phyloP scores from a whole-genome alignment of 1,140 invertebrate genomes.

The Monomorium pharaonis region DNA sequence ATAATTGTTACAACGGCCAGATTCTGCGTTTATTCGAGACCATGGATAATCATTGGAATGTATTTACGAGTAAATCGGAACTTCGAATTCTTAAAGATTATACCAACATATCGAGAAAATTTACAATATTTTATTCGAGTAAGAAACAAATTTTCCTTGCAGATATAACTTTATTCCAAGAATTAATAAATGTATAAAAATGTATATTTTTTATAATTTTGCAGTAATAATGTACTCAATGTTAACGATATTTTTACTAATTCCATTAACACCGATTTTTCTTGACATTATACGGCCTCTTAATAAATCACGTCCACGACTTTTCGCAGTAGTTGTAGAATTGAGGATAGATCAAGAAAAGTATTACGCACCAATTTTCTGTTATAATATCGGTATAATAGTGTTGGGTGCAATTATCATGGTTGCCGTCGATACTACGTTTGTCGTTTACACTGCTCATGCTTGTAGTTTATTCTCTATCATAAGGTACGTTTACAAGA shows the following conservation, averaged over 20 bases:
- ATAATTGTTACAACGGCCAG: background rate
- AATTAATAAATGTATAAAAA: background rate
- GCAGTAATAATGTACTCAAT: background rate
- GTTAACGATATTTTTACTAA: background rate
- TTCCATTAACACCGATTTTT: background rate
- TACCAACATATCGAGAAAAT: too few species aligned
- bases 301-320: background rate
- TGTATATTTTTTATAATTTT: background rate
- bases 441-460: background rate
- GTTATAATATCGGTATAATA: background rate
- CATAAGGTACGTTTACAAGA: background rate
- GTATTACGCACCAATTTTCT: background rate
- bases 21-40: background rate
- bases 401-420: background rate
- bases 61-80: too few species aligned
- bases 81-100: too few species aligned
- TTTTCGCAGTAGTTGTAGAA: background rate
- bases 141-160: background rate
- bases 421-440: background rate
- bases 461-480: conserved; percentile 5
- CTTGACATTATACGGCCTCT: background rate
- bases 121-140: too few species aligned
- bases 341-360: background rate
- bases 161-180: background rate
- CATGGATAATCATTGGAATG: conserved; percentile 20